These are phyloP conservation scores for Papilio dardanus DNA, from an alignment of 1,140 invertebrate species.

Conservation along the genomic window DNA sequence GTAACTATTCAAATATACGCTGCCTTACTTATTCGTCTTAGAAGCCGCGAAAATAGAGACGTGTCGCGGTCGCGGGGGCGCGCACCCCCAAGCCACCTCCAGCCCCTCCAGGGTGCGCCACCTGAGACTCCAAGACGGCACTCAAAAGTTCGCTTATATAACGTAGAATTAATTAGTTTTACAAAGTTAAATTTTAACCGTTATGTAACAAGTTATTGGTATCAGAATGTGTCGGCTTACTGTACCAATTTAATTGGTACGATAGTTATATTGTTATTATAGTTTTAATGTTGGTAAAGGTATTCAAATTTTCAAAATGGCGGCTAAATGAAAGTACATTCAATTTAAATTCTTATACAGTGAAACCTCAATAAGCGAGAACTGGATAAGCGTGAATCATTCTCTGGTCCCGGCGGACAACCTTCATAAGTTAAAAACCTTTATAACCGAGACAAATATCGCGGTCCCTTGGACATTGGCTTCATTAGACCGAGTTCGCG, in stretches of 20 bases:
- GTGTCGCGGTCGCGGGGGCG: conserved; percentile 31
- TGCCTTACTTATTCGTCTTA: conserved; percentile 40
- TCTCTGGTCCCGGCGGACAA: too few species aligned
- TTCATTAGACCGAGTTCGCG: too few species aligned
- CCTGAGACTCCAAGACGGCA: conserved; percentile 52
- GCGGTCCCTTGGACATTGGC: too few species aligned
- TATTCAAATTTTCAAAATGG: conserved; percentile 17
- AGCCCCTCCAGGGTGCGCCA: conserved; percentile 36
- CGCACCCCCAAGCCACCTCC: conserved; percentile 11
- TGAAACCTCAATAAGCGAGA: too few species aligned
- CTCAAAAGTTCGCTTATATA: conserved; percentile 55
- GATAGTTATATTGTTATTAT: conserved; percentile 28
- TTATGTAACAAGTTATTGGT: conserved; percentile 31
- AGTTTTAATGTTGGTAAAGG: conserved; percentile 1
- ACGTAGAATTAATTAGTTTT: conserved; percentile 55
- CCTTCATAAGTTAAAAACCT: too few species aligned
- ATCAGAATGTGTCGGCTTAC: conserved; percentile 28
- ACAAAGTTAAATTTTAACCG: conserved; percentile 45
- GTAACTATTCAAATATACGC: conserved; percentile 10
- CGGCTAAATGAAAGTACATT: background rate
- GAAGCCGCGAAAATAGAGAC: conserved; percentile 48
- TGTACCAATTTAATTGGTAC: conserved; percentile 32
- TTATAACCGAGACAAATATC: too few species aligned
- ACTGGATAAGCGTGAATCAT: too few species aligned
- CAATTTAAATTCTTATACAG: too few species aligned